These are phyloP conservation scores for Campoletis raptor DNA, from an alignment of 2,888 invertebrate genomes.

Conservation along the genomic window DNA sequence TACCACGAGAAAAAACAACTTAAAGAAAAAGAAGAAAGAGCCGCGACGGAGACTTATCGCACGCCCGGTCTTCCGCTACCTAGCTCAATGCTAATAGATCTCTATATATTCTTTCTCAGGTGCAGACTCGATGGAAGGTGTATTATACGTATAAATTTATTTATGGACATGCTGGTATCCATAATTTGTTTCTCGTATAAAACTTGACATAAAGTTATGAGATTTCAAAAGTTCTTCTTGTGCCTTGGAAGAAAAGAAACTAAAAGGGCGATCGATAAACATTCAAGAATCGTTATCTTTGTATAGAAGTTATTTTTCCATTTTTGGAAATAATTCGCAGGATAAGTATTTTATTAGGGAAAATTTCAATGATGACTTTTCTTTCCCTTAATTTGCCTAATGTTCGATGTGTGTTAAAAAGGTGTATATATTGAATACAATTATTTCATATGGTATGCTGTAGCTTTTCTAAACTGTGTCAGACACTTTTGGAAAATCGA, in stretches of 20 bases:
- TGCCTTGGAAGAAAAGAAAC: background rate
- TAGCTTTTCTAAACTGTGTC: background rate
- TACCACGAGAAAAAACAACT: background rate
- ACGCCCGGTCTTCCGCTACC: slow-evolving; percentile 43
- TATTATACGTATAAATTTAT: background rate
- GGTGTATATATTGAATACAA: background rate
- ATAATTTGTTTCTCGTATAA: background rate
- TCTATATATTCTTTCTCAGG: slow-evolving; percentile 28
- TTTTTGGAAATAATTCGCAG: too few species aligned
- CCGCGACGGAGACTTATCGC: slow-evolving; percentile 31
- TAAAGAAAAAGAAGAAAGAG: slow-evolving; percentile 11
- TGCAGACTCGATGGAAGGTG: slow-evolving; percentile 19
- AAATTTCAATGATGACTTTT: too few species aligned
- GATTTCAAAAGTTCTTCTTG: background rate
- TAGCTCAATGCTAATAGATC: slow-evolving; percentile 51
- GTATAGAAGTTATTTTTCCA: too few species aligned
- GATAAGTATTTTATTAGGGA: too few species aligned
- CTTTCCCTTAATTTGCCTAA: too few species aligned
- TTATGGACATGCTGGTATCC: background rate
- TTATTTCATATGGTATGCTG: background rate
- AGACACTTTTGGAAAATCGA: background rate
- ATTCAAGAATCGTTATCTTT: background rate
- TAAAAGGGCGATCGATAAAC: too few species aligned
- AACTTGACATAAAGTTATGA: background rate
- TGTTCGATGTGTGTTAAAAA: too few species aligned